Evolutionary conservation across 1,140 invertebrate genomes (phyloP).

Genomic region (Rhopalosiphum padi): DNA sequence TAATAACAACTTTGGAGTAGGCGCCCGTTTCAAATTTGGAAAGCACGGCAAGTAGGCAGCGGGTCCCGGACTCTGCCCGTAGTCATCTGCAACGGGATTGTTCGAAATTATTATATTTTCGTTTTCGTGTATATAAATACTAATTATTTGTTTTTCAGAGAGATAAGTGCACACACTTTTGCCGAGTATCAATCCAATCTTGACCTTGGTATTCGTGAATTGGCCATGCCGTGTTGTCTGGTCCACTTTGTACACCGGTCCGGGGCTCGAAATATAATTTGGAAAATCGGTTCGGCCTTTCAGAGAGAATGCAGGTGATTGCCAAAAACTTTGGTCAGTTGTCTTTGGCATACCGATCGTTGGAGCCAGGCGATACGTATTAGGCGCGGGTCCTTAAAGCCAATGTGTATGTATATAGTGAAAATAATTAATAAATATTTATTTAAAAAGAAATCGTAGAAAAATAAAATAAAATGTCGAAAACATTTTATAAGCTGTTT

Average conservation of each 20-base stretch:
- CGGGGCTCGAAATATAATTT: background rate
- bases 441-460: background rate
- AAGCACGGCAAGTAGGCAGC: conserved; percentile 28
- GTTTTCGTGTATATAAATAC: background rate
- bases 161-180: background rate
- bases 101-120: background rate
- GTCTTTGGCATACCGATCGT: conserved; percentile 26
- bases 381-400: background rate
- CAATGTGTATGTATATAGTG: background rate
- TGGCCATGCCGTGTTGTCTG: background rate
- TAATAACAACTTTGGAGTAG: background rate
- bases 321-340: conserved; percentile 26
- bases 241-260: background rate
- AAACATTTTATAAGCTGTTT: background rate
- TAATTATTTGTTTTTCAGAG: background rate
- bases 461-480: background rate
- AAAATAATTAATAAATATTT: background rate
- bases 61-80: background rate
- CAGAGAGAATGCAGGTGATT: conserved; percentile 1
- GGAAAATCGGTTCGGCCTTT: background rate
- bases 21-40: conserved; percentile 5
- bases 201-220: background rate
- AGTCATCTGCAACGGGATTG: background rate
- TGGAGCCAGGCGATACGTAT: background rate
- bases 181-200: background rate